These are phyloP conservation scores for Littorina saxatilis DNA, from an alignment of 1,140 invertebrate species.

Conservation along the genomic window DNA sequence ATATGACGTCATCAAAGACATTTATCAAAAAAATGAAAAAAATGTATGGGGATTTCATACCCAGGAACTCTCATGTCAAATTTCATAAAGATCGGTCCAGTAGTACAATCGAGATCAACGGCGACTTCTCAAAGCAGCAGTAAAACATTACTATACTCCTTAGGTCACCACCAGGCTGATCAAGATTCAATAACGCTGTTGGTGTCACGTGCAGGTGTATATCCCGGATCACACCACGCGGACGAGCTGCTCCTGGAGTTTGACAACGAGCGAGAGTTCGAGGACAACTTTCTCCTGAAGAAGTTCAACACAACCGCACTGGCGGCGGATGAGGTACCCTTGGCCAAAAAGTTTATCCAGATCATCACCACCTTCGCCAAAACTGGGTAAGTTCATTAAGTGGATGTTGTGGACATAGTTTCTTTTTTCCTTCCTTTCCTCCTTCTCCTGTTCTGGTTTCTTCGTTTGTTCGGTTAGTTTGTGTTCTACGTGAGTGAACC, in stretches of 20 bases:
- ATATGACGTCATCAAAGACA: too few species aligned
- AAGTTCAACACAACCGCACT: neutral
- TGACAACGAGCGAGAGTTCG: neutral
- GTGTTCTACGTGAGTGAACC: too few species aligned
- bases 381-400: slow-evolving; percentile 9
- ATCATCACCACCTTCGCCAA: neutral
- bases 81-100: too few species aligned
- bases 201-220: too few species aligned
- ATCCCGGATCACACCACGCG: neutral
- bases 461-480: neutral
- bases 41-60: too few species aligned
- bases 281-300: neutral
- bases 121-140: too few species aligned
- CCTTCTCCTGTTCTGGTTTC: neutral
- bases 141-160: too few species aligned
- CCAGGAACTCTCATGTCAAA: too few species aligned
- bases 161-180: too few species aligned
- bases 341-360: neutral
- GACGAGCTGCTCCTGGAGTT: neutral
- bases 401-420: neutral
- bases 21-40: too few species aligned
- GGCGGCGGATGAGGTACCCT: neutral
- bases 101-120: too few species aligned
- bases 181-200: too few species aligned
- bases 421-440: neutral